These are phyloP conservation scores for Galemys pyrenaicus DNA, from an alignment of 2,113 vertebrate species.

Conservation along the genomic window DNA sequence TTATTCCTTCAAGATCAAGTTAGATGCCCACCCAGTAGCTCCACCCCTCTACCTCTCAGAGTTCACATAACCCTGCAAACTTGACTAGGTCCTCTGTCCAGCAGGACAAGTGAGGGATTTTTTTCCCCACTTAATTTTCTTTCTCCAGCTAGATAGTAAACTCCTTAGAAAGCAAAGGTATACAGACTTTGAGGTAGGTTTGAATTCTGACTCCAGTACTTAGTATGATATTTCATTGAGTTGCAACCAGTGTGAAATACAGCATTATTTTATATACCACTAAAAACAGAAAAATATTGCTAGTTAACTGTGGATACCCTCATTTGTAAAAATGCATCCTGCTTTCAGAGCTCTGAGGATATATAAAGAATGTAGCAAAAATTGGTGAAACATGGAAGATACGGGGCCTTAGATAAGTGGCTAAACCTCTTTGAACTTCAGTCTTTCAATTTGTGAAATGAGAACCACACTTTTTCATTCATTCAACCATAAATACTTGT, in stretches of 20 bases:
- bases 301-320: neutral
- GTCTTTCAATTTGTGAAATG: neutral
- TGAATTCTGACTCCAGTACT: neutral
- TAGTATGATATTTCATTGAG: neutral
- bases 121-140: neutral
- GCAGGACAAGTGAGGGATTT: neutral
- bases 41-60: neutral
- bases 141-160: neutral
- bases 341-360: neutral
- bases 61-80: neutral
- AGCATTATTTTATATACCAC: neutral
- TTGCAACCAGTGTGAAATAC: neutral
- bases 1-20: neutral
- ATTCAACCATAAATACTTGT: neutral
- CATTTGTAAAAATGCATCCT: neutral
- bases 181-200: neutral
- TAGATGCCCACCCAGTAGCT: neutral
- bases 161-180: neutral
- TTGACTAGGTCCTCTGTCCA: neutral
- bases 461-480: neutral
- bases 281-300: neutral
- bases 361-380: neutral
- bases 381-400: neutral
- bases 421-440: slow-evolving; percentile 9
- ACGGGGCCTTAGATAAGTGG: neutral